Evolutionary conservation across 2,888 invertebrate species (phyloP), one percentile per base, ranked within the genome.

Genomic region (Mesorhabditis spiculigera): DNA sequence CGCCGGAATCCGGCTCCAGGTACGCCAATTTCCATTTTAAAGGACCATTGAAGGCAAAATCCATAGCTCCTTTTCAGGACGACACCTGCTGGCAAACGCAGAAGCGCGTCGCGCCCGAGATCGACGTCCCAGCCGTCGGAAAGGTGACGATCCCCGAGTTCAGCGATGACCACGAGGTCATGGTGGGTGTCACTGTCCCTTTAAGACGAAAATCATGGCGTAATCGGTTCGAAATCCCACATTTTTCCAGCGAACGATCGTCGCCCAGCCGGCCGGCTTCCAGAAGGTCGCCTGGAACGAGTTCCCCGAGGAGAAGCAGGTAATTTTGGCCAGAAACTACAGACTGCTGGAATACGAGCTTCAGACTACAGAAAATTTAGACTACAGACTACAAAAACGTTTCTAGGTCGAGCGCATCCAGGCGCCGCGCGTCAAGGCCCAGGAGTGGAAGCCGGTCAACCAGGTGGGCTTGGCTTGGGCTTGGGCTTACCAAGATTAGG

Each of bases 221-320:
- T 13, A 10, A 50, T 13, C n/a, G 58, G 8, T n/a, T 50, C n/a
- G 58, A 50, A 50, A 50, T 45, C 45, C 45, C 13, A 65, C 5
- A 16, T n/a, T 13, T 63, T 70, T 79, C 43, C 75, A 82, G 80
- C 75, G 77, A 5, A 83, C 83, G 6, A 80, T 83, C 67, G 82
- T 83, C 4, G 81, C 81, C n/a, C 75, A 81, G 66, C 80, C 82
- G 16, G 77, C 77, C 5, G 68, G 76, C 65, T 76, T 81, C 73
- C 75, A 81, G 67, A 73, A 78, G 73, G 73, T 82, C 6, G 67
- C 77, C 67, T 84, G 84, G 84, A 81, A 82, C 71, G 84, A 84
- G 69, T 84, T 82, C 73, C 84, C 80, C 1, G 82, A 81, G 65
- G 82, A 84, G 71, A 74, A 61, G 5, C 71, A 73, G 63, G 16